A percentile compares a stretch with the other conserved stretches of the same genome.
Evolutionary conservation across 2,113 vertebrate genomes (phyloP).

Genomic region (Carlito syrichta): DNA sequence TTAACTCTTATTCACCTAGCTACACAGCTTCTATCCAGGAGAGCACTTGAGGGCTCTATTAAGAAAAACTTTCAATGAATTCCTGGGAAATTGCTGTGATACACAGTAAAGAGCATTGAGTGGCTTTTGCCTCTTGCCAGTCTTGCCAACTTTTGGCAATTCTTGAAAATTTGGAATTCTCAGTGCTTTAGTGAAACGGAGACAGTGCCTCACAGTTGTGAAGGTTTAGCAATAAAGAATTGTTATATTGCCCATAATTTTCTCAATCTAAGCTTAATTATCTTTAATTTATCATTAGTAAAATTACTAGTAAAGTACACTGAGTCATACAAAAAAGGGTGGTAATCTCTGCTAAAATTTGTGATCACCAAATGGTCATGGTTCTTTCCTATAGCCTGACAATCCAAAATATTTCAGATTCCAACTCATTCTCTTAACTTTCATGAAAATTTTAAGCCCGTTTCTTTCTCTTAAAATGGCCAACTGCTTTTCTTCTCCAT

Average conservation of each 20-base stretch:
- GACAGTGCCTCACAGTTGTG: not conserved
- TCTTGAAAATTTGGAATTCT: not conserved
- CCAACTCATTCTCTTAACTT: not conserved
- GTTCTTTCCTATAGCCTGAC: not conserved
- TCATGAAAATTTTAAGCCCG: not conserved
- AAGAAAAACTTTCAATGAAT: not conserved
- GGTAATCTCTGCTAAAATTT: not conserved
- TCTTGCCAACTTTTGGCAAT: not conserved
- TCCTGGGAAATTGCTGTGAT: not conserved
- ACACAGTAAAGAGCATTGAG: not conserved
- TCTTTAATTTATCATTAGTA: not conserved
- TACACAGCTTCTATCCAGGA: not conserved
- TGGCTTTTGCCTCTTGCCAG: not conserved
- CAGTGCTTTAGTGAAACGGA: not conserved
- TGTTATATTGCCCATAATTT: not conserved
- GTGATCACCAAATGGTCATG: not conserved
- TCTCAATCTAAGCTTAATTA: not conserved
- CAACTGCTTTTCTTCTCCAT: not conserved
- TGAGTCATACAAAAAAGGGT: not conserved
- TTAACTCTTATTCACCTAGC: not conserved
- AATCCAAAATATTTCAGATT: not conserved
- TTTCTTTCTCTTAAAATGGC: not conserved
- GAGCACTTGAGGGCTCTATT: not conserved
- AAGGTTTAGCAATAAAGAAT: not conserved
- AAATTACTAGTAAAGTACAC: not conserved